phyloP scores from a whole-genome alignment of 2,797 vertebrate species.

The Melopsittacus undulatus region DNA sequence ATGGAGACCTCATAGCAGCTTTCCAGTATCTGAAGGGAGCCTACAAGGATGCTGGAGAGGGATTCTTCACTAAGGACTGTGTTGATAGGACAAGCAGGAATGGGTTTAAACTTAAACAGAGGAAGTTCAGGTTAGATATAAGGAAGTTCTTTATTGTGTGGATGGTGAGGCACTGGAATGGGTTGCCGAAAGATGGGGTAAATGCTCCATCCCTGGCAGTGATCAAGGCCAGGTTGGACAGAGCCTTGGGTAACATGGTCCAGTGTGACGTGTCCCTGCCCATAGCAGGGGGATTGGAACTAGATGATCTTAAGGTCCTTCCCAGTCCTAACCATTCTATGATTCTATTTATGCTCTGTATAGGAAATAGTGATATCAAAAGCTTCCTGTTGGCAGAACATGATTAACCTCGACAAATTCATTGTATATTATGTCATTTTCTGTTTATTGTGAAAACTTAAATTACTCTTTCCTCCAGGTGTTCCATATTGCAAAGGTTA shows the following conservation, averaged over 20 bases:
- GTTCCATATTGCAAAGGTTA: slow-evolving; percentile 16
- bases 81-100: neutral
- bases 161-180: neutral
- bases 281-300: neutral
- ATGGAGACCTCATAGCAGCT: neutral
- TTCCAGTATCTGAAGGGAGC: neutral
- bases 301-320: neutral
- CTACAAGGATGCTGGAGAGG: neutral
- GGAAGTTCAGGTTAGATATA: neutral
- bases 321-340: neutral
- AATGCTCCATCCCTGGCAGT: neutral
- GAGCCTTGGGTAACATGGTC: neutral
- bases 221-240: neutral
- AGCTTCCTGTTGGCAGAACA: neutral
- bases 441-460: slow-evolving; percentile 34
- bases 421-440: neutral
- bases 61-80: neutral
- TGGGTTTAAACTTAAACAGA: neutral
- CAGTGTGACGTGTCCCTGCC: neutral
- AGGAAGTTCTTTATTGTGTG: neutral
- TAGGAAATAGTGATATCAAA: neutral
- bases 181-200: neutral
- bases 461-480: slow-evolving; percentile 32
- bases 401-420: slow-evolving; percentile 26
- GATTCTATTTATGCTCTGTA: neutral